Evolutionary conservation across 2,113 vertebrate genomes (phyloP).

Genomic region (Melospiza melodia): DNA sequence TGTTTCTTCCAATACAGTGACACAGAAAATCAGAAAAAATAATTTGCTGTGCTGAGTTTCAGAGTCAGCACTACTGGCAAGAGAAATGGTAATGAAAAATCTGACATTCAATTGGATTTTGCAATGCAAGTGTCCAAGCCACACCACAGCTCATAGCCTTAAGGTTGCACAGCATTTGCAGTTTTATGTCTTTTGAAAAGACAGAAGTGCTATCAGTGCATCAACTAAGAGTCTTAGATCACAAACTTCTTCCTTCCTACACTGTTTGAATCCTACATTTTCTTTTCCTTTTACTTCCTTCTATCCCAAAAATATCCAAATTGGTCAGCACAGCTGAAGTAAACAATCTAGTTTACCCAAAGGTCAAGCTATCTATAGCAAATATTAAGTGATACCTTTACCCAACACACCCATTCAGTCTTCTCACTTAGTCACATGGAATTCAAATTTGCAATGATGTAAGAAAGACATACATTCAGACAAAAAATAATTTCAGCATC

Average conservation of each 20-base stretch:
- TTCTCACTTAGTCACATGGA: background rate
- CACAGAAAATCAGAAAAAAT: background rate
- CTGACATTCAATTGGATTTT: background rate
- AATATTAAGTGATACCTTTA: background rate
- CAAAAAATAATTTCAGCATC: constrained; percentile 31
- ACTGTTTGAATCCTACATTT: background rate
- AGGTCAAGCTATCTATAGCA: constrained; percentile 12
- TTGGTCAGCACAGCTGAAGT: background rate
- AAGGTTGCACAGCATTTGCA: background rate
- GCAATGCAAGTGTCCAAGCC: background rate
- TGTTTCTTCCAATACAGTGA: background rate
- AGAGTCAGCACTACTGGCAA: background rate
- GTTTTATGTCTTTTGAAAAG: background rate
- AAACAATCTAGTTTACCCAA: background rate
- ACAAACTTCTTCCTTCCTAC: background rate
- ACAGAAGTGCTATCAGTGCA: background rate
- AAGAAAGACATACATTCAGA: background rate
- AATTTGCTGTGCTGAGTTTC: background rate
- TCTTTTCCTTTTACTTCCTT: background rate
- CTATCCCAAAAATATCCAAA: background rate
- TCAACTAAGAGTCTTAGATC: background rate
- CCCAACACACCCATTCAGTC: background rate
- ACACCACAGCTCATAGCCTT: background rate
- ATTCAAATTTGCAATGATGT: background rate
- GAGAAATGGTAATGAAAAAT: background rate